Base-by-base conservation (phyloP, 2,888 invertebrate species). In the Caenorhabditis panamensis region DNA sequence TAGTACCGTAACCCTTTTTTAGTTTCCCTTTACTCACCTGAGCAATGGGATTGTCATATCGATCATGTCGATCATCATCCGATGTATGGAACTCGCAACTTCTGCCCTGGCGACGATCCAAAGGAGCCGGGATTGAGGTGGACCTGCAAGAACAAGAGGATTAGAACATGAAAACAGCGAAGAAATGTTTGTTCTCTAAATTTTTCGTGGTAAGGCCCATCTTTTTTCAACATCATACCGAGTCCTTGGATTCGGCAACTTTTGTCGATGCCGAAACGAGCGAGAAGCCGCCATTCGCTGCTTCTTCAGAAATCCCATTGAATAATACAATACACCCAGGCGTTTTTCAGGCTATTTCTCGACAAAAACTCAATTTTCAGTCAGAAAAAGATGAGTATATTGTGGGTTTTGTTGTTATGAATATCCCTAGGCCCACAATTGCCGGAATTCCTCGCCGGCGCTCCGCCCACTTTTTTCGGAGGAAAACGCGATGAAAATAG, bases 21-120 rank as follows among this genome's bases (percentile, higher is more conserved):
- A 11, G 1, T 51, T 69, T 20, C n/a, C n/a, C n/a, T n/a, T n/a
- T n/a, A n/a, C n/a, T n/a, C n/a, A 86, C 86, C 83, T 86, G 86
- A 36, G 87, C 87, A 68, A 87, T 87, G 28, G 87, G 87, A 68
- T 87, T 87, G 44, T 86, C 85, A 53, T 67, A 86, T n/a, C 82
- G 72, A 72, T 82, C 82, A 47, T 77, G 82, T 22, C 78, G 72
- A 56, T 82, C 84, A 18, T 81, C 79, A 11, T 84, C 77, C 3
- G 71, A 56, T 0, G 86, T 82, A 54, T 87, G 82, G 24, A 86
- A 80, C 59, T 88, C 88, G 61, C 88, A 88, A 51, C 87, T 87
- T 41, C 86, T 36, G n/a, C 87, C 86, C 56, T 84, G 85, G 11
- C 87, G 82, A 37, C 82, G 73, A 49, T 87, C 87, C 71, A 88